These are phyloP conservation scores for Chaenocephalus aceratus DNA, from an alignment of 2,113 vertebrate species.

Conservation along the genomic window DNA sequence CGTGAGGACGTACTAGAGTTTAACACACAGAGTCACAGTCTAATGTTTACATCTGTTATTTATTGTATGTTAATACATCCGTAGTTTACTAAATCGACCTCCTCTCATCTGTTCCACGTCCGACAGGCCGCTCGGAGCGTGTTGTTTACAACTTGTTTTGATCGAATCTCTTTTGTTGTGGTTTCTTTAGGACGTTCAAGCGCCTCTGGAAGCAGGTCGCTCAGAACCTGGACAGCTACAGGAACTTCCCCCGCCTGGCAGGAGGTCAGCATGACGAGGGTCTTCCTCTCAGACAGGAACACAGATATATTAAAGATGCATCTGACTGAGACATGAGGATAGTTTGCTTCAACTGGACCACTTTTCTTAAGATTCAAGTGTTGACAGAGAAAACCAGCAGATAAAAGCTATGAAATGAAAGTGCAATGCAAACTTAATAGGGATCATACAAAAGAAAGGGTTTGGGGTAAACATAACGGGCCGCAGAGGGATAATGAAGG, in stretches of 20 bases:
- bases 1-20: too few relatives aligned
- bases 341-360: too few relatives aligned
- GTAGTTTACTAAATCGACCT: too few relatives aligned
- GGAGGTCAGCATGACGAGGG: conserved; percentile 86
- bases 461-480: neutral
- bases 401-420: neutral
- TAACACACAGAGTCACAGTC: too few relatives aligned
- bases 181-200: conserved; percentile 91
- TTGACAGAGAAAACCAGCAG: neutral
- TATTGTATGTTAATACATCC: too few relatives aligned
- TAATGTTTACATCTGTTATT: too few relatives aligned
- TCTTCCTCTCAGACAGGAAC: neutral
- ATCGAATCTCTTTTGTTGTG: neutral
- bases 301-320: neutral
- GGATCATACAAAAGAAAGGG: too few relatives aligned
- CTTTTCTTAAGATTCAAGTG: too few relatives aligned
- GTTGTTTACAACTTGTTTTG: neutral
- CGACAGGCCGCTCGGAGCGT: too few relatives aligned
- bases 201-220: conserved; percentile 95
- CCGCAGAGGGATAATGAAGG: neutral
- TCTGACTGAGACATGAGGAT: too few relatives aligned
- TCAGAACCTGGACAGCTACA: conserved; percentile 91
- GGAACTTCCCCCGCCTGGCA: conserved; percentile 90
- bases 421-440: neutral
- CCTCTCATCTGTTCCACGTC: too few relatives aligned